These are phyloP conservation scores for Protosalanx chinensis DNA, from an alignment of 2,797 vertebrate genomes.

Conservation along the genomic window DNA sequence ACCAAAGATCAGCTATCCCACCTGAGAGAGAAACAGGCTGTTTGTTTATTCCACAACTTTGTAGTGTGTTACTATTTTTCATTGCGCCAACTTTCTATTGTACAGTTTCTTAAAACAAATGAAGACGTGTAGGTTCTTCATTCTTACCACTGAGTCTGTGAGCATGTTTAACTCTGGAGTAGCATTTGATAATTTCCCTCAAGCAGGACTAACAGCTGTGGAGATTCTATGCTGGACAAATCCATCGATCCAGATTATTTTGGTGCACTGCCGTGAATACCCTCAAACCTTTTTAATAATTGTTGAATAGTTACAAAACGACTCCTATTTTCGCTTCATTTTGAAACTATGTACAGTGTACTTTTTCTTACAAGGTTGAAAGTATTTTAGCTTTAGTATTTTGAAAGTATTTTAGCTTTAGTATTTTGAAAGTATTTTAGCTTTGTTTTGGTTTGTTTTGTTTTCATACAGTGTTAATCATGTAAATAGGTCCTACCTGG, in stretches of 20 bases:
- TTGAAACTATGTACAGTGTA: constrained; percentile 17
- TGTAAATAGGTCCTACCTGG: constrained; percentile 60
- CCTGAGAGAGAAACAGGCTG: constrained; percentile 2
- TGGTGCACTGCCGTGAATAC: constrained; percentile 18
- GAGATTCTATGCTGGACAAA: not conserved
- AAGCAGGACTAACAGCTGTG: not conserved
- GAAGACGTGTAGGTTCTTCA: not conserved
- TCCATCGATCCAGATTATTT: constrained; percentile 15
- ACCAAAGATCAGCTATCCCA: not conserved
- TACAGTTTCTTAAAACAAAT: constrained; percentile 34
- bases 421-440: constrained; percentile 14
- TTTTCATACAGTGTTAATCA: constrained; percentile 43
- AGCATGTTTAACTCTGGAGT: constrained; percentile 21
- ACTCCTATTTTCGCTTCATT: constrained; percentile 27
- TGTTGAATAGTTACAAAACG: constrained; percentile 35
- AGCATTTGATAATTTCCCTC: not conserved
- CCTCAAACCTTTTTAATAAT: not conserved
- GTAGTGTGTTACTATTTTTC: constrained; percentile 23
- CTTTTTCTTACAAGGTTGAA: constrained; percentile 24
- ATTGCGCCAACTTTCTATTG: constrained; percentile 28
- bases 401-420: not conserved
- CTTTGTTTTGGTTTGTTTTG: constrained; percentile 35
- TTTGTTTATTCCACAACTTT: constrained; percentile 27
- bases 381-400: not conserved
- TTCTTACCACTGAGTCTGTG: constrained; percentile 28